Evolutionary conservation across 2,888 invertebrate species (phyloP), one percentile per base, ranked within the genome.

Genomic region (Aleiodes testaceus): DNA sequence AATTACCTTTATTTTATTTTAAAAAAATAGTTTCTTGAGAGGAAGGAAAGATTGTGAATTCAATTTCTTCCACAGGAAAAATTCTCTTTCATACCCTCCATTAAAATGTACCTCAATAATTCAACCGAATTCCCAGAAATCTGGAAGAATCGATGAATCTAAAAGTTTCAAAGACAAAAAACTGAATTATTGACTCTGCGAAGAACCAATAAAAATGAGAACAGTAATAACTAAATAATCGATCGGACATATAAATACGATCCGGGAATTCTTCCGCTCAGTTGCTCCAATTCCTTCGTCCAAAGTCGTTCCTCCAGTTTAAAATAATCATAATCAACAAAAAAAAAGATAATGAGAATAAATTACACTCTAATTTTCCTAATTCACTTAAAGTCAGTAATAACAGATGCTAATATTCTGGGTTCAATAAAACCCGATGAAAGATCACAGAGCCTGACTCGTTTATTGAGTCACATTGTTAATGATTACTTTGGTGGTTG

Each of bases 401-500:
- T 2, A 26, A 14, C 12, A n/a, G n/a, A 53, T n/a, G 2, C 26
- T 7, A 7, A 4, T 4, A 12, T 30, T 14, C 22, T 53, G n/a
- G 18, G 16, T 7, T 14, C 68, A 11, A 47, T 64, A 26, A 66
- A 69, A 44, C 67, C 11, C 7, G 3, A 50, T 42, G 53, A 26
- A 7, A 69, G 70, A 68, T 59, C 72, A n/a, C 36, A 73, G 14
- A 76, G 76, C 0, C 86, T 94, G 9, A 90, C 92, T 1, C 87
- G 87, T 59, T 87, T 94, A 12, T 81, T 94, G 4, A 89, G 90
- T 72, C 91, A 90, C 79, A 88, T 94, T 45, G 90, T 92, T 0
- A 61, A 87, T 0, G 89, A 90, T 7, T 91, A 93, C 85, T 84
- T 93, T 26, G 87, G 85, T n/a, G 91, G 91, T 70, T 94, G 94